These are phyloP conservation scores for Priocnemis perturbator DNA, from an alignment of 2,888 invertebrate genomes.

Conservation along the genomic window DNA sequence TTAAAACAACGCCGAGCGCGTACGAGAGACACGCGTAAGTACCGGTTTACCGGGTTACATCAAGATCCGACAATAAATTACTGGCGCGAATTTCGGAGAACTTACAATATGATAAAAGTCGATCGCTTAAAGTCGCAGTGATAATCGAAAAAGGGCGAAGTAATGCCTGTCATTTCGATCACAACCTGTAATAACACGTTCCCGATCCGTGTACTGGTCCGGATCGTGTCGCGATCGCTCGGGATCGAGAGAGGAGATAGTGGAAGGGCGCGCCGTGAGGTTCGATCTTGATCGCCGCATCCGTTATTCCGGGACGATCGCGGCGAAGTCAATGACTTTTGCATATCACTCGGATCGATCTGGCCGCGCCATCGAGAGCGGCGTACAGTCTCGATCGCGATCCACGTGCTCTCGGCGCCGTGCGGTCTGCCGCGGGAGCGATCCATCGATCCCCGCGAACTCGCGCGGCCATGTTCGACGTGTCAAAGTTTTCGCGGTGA, in stretches of 20 bases:
- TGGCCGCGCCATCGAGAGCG: conserved; percentile 8
- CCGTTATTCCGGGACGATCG: conserved; percentile 52
- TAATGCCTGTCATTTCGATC: conserved; percentile 47
- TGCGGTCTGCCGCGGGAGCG: conserved; percentile 33
- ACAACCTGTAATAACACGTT: conserved; percentile 45
- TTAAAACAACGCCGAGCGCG: no score
- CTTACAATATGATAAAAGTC: conserved; percentile 9
- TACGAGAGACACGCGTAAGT: background rate
- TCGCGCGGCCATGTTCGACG: no score
- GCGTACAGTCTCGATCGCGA: conserved; percentile 20
- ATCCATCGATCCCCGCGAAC: background rate
- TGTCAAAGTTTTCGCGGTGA: no score
- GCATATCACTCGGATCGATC: conserved; percentile 48
- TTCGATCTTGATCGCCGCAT: conserved; percentile 48
- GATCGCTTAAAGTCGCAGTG: conserved; percentile 10
- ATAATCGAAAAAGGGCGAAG: conserved; percentile 24
- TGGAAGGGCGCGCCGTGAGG: conserved; percentile 31
- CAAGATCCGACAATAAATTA: no score
- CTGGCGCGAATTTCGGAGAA: background rate
- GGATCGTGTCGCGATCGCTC: conserved; percentile 41
- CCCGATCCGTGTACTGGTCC: conserved; percentile 16
- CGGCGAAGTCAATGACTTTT: conserved; percentile 51
- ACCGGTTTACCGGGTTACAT: conserved; percentile 6
- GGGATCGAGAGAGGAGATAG: conserved; percentile 14
- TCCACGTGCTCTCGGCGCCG: conserved; percentile 40